phyloP scores from a whole-genome alignment of 64 coral and sea anemone genomes.

The Anthopleura sola region DNA sequence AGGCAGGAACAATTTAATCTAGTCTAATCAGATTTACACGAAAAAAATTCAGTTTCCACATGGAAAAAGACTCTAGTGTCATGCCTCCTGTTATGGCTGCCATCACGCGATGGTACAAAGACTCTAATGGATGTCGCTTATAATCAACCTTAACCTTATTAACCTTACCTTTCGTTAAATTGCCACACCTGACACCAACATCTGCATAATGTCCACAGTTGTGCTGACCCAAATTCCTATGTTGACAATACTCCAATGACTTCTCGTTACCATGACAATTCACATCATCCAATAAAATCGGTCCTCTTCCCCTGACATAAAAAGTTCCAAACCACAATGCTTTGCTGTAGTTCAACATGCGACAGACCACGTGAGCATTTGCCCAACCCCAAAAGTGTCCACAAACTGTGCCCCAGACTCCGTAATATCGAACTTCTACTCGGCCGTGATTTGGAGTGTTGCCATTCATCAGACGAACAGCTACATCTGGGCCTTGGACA shows the following conservation, averaged over 20 bases:
- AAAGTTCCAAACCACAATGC: background rate
- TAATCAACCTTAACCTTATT: too few relatives aligned
- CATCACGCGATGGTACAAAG: too few relatives aligned
- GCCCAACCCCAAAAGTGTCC: background rate
- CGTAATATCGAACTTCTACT: background rate
- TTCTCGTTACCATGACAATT: background rate
- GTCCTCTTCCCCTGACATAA: background rate
- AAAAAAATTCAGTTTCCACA: too few relatives aligned
- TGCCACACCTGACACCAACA: too few relatives aligned
- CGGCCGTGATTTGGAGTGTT: background rate
- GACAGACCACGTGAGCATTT: conserved; percentile 11
- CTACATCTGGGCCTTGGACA: background rate
- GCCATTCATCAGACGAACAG: background rate
- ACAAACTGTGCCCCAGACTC: conserved; percentile 8
- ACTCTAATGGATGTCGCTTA: too few relatives aligned
- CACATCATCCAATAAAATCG: background rate
- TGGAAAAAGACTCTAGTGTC: too few relatives aligned
- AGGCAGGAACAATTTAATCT: too few relatives aligned
- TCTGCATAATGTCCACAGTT: too few relatives aligned
- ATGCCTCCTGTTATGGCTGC: too few relatives aligned
- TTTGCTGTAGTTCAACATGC: conserved; percentile 6
- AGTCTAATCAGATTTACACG: too few relatives aligned
- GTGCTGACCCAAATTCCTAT: too few relatives aligned
- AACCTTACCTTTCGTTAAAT: too few relatives aligned
- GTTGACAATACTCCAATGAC: background rate